These are phyloP conservation scores for Gracilinanus agilis DNA, from an alignment of 2,113 vertebrate species.

Conservation along the genomic window DNA sequence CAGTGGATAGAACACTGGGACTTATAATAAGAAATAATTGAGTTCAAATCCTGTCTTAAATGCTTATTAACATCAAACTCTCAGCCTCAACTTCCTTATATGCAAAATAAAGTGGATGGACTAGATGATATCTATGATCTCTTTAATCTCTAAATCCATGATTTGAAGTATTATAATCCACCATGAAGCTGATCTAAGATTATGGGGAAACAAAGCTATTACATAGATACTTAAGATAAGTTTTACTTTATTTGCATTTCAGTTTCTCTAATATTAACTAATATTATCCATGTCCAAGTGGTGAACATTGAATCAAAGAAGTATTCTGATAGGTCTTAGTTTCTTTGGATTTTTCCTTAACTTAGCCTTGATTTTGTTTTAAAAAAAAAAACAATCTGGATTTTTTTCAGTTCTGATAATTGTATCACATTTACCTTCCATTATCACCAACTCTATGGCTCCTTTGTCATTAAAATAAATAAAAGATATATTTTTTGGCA, in stretches of 20 bases:
- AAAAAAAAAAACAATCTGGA: background rate
- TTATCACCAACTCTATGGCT: background rate
- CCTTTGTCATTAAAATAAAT: background rate
- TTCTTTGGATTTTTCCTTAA: background rate
- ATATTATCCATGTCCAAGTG: background rate
- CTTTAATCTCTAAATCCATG: background rate
- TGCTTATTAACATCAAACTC: background rate
- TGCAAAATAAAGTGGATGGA: background rate
- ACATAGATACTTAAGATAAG: background rate
- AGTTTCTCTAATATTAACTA: background rate
- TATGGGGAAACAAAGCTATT: background rate
- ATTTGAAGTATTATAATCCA: background rate
- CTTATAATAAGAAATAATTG: background rate
- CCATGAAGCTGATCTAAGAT: rapidly evolving
- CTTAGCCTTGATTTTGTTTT: background rate
- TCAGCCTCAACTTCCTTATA: background rate
- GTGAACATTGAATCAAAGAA: background rate
- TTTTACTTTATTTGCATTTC: background rate
- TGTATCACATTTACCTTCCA: background rate
- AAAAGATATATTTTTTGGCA: background rate
- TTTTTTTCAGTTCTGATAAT: background rate
- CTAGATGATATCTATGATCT: background rate
- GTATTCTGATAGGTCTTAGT: background rate
- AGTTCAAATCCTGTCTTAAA: background rate
- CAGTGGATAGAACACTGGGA: too few species aligned